Evolutionary conservation across 1,140 invertebrate species (phyloP).

Genomic region (Scaptomyza montana): DNA sequence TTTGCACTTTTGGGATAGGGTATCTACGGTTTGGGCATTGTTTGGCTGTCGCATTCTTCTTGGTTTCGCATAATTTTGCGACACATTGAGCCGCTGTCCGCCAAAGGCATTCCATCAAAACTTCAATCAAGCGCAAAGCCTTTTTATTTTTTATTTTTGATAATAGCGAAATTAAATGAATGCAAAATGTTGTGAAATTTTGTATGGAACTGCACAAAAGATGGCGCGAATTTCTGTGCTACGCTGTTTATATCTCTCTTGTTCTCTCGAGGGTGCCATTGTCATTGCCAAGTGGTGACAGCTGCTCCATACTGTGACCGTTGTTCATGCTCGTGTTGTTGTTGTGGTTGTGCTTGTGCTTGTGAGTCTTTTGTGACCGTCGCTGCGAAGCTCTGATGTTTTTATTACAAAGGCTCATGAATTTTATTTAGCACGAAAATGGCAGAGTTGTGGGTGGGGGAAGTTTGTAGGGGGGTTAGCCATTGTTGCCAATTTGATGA

Average conservation of each 20-base stretch:
- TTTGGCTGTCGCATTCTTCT: background rate
- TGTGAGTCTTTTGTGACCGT: slow-evolving; percentile 60
- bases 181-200: slow-evolving; percentile 74
- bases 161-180: slow-evolving; percentile 81
- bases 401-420: slow-evolving; percentile 79
- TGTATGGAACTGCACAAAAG: slow-evolving; percentile 62
- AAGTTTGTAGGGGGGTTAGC: background rate
- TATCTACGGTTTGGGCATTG: background rate
- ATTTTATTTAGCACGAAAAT: slow-evolving; percentile 72
- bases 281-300: slow-evolving; percentile 75
- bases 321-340: too few species aligned
- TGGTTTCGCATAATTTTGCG: slow-evolving; percentile 64
- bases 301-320: slow-evolving; percentile 41
- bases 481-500: slow-evolving; percentile 67
- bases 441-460: slow-evolving; percentile 1
- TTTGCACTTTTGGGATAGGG: too few species aligned
- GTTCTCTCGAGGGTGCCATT: slow-evolving; percentile 64
- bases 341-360: slow-evolving; percentile 7
- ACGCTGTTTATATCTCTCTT: background rate
- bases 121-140: slow-evolving; percentile 80
- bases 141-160: slow-evolving; percentile 64
- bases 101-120: slow-evolving; percentile 12
- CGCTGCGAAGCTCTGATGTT: slow-evolving; percentile 59
- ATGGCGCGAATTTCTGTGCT: slow-evolving; percentile 69
- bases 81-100: slow-evolving; percentile 44